Base-by-base conservation (phyloP, 2,113 vertebrate species). In the Petromus typicus region DNA sequence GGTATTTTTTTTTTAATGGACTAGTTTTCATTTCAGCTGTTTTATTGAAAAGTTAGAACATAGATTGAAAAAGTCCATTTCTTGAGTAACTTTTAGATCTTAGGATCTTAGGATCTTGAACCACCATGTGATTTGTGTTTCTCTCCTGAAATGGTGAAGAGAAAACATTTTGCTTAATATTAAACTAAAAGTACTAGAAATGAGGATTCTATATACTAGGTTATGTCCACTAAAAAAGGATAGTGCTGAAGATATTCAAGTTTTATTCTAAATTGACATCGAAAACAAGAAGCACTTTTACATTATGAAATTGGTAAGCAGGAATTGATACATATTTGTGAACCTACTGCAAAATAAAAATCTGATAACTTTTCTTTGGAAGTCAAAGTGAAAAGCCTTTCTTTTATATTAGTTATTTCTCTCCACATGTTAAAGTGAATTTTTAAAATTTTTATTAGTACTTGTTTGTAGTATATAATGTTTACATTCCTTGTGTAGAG, bases 81-180 rank as follows among this genome's bases (percentile, higher is more conserved):
- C 64, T n/a, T 75, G 86, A 84, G 37, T 64, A 89, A 54, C 3
- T 92, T 94, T 83, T 83, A n/a, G n/a, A n/a, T n/a, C n/a, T n/a
- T n/a, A n/a, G n/a, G n/a, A 34, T 8, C 5, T 79, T 82, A 89
- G 48, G 32, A 85, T 57, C n/a, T 87, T 87, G 48, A 89, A 75
- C 7, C 32, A 51, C 30, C 89, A 40, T 32, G 80, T 66, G 18
- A 48, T 37, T 11, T 88, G 4, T 66, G 23, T 81, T 7, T 84
- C 45, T 86, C 14, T 93, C 6, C 25, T n/a, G 63, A 86, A 90
- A 75, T 18, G 63, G 54, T 66, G 7, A 48, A 40, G 9, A 57
- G 20, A 27, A 57, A 86, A 66, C 3, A 40, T 54, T 87, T 75
- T 84, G 32, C 22, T 63, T 37, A 13, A 63, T 84, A 4, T 57